Conservation (phyloP, 2,888 invertebrate genomes). For the Drosophila falleni region DNA sequence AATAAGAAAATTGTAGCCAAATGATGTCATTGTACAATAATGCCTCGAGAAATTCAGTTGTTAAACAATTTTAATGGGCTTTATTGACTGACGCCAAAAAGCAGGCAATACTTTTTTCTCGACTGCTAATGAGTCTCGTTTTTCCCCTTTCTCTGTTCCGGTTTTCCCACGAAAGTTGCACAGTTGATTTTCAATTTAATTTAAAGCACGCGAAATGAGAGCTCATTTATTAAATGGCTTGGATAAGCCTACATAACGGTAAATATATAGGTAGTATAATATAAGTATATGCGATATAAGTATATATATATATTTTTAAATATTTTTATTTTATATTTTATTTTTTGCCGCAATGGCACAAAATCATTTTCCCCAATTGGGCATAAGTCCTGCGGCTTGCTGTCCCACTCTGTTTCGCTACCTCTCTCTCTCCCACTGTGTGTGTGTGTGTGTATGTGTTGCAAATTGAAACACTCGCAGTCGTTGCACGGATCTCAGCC, state of each 20-base stretch:
- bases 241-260: slow-evolving; percentile 29
- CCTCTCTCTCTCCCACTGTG: neutral
- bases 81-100: slow-evolving; percentile 60
- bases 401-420: neutral
- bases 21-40: slow-evolving; percentile 29
- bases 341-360: slow-evolving; percentile 77
- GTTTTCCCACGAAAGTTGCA: too few relatives aligned
- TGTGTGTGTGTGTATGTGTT: neutral
- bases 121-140: slow-evolving; percentile 67
- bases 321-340: slow-evolving; percentile 40
- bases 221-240: slow-evolving; percentile 48
- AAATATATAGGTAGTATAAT: slow-evolving; percentile 14
- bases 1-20: slow-evolving; percentile 1
- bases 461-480: slow-evolving; percentile 77
- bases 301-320: slow-evolving; percentile 15
- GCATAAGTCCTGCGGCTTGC: slow-evolving; percentile 71
- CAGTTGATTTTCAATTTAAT: slow-evolving; percentile 75
- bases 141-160: neutral
- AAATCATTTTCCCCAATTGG: slow-evolving; percentile 80
- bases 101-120: slow-evolving; percentile 52
- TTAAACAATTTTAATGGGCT: slow-evolving; percentile 46
- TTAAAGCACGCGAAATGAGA: slow-evolving; percentile 49
- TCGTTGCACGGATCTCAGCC: slow-evolving; percentile 45
- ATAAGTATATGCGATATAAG: slow-evolving; percentile 11
- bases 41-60: slow-evolving; percentile 40